Base-by-base conservation (phyloP, 2,888 invertebrate species). In the Drosophila mettleri region DNA sequence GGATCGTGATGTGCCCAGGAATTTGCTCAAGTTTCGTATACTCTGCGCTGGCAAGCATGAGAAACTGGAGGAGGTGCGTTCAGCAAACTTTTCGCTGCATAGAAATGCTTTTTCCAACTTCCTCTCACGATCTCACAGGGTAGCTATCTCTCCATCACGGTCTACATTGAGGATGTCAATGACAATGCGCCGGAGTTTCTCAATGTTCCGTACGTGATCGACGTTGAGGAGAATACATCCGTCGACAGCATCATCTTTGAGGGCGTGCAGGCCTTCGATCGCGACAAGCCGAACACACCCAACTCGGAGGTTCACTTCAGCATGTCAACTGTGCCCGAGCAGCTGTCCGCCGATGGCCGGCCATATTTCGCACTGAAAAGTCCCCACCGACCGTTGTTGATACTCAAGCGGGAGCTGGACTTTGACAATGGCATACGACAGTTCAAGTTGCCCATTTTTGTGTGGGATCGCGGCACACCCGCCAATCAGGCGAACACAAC, bases 111-210 rank as follows among this genome's bases (percentile, higher is more conserved):
- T 18, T 14, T 14, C 1, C 6, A 20, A 7, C 16, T 18, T 24
- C 12, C 10, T 16, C 10, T 16, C 6, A 45, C 46, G 10, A 27
- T 18, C 36, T 18, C 51, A 29, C 93, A 97, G 97, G 95, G 96
- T 87, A 96, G 96, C 52, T 97, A 95, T 80, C 93, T 97, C 22
- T 96, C 96, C 2, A 95, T 97, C 73, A 97, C 97, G 5, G 96
- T 97, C 6, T 97, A 97, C 91, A 96, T 97, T 7, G 97, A 97
- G 91, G 97, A 97, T 89, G 94, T 97, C 41, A 97, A 97, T 89
- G 97, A 97, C 92, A 96, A 97, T 91, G 94, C 95, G 1, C 97
- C 97, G 0, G 93, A 94, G 87, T 97, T 97, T 91, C 91, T 95
- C 48, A 95, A 96, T 69, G 94, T 96, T 0, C 97, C 97, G 0